Evolutionary conservation across 2,113 vertebrate species (phyloP).

Genomic region (Vimba vimba): DNA sequence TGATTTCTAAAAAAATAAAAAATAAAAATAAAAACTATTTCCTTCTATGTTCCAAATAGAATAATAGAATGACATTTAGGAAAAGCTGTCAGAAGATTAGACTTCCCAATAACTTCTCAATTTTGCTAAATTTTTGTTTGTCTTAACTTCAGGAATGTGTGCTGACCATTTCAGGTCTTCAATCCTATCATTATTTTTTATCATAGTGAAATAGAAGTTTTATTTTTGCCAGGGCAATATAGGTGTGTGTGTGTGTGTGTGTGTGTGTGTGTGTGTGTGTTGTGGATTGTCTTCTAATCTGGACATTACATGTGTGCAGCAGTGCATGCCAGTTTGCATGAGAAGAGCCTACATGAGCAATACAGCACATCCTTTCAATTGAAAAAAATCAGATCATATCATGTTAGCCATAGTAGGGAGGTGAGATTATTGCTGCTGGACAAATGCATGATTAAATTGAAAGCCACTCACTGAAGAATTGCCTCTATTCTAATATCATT

Average conservation of each 20-base stretch:
- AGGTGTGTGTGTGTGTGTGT: background rate
- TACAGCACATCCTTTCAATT: background rate
- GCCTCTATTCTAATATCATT: conserved; percentile 37
- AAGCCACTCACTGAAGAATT: conserved; percentile 37
- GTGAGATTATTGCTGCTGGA: conserved; percentile 43
- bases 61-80: background rate
- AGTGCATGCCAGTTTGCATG: conserved; percentile 39
- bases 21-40: too few relatives aligned
- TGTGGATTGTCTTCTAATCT: conserved; percentile 34
- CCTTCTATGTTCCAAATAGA: background rate
- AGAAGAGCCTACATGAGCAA: conserved; percentile 6
- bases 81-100: background rate
- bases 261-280: background rate
- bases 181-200: background rate
- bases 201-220: background rate
- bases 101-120: background rate
- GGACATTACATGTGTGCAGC: conserved; percentile 32
- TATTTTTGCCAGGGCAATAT: background rate
- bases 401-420: background rate
- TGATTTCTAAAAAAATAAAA: background rate
- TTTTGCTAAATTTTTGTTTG: background rate
- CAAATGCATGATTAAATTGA: conserved; percentile 31
- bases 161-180: background rate
- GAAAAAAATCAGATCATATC: background rate
- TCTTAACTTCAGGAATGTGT: background rate